These are phyloP conservation scores for Ennomos erosarius DNA, from an alignment of 2,888 invertebrate species.

Conservation along the genomic window DNA sequence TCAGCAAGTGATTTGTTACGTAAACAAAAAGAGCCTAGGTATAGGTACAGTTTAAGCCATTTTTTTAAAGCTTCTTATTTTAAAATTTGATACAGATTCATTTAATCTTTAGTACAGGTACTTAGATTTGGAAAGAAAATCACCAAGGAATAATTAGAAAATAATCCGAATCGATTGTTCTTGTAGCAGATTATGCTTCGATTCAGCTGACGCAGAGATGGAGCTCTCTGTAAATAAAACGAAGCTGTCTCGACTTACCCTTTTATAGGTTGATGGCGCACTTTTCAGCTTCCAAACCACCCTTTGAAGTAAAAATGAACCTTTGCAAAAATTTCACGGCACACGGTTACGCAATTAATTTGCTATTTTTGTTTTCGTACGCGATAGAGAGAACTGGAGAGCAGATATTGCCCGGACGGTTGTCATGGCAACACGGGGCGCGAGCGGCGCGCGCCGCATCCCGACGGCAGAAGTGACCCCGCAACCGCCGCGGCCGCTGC, in stretches of 20 bases:
- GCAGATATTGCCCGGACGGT: slow-evolving; percentile 79
- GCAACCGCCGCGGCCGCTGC: slow-evolving; percentile 69
- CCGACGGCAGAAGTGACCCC: slow-evolving; percentile 73
- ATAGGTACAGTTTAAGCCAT: no score
- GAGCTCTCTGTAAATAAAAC: slow-evolving; percentile 24
- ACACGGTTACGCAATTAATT: slow-evolving; percentile 81
- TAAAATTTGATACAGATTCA: no score
- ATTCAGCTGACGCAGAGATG: slow-evolving; percentile 18
- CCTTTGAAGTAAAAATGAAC: slow-evolving; percentile 69
- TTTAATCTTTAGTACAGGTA: no score
- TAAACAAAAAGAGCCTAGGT: no score
- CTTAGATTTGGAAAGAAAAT: no score
- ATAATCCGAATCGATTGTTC: slow-evolving; percentile 32
- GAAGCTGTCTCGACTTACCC: slow-evolving; percentile 47
- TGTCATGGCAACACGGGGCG: slow-evolving; percentile 75
- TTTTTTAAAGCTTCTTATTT: no score
- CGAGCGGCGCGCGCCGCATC: slow-evolving; percentile 80
- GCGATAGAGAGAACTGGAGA: slow-evolving; percentile 65
- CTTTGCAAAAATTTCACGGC: slow-evolving; percentile 66
- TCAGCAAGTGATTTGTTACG: slow-evolving; percentile 18
- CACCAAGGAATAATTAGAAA: neutral
- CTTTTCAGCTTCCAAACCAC: slow-evolving; percentile 48
- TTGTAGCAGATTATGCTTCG: slow-evolving; percentile 14
- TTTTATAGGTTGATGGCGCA: slow-evolving; percentile 46
- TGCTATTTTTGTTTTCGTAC: slow-evolving; percentile 82